These are phyloP conservation scores for Drosophila punjabiensis DNA, from an alignment of 1,140 invertebrate species.

Conservation along the genomic window DNA sequence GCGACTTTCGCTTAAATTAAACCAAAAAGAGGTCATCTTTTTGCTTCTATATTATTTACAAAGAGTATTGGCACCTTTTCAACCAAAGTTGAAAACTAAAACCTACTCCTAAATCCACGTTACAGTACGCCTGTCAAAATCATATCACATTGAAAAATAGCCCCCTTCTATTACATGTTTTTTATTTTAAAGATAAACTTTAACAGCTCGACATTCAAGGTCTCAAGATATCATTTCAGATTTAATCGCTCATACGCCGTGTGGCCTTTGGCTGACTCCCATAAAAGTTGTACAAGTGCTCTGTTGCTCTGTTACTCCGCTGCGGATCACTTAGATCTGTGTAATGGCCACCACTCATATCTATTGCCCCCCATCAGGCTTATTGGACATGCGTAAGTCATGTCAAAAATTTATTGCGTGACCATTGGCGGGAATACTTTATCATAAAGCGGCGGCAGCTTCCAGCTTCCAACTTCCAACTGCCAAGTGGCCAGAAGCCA, in stretches of 20 bases:
- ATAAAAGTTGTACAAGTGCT: conserved; percentile 19
- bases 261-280: conserved; percentile 19
- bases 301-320: background rate
- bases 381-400: conserved; percentile 66
- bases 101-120: background rate
- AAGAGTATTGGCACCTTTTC: background rate
- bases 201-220: background rate
- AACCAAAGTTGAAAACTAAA: background rate
- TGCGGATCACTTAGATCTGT: conserved; percentile 22
- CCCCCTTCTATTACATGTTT: background rate
- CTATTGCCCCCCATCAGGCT: conserved; percentile 29
- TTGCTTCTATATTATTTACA: too few relatives aligned
- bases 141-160: background rate
- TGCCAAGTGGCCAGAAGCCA: conserved; percentile 26
- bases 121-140: background rate
- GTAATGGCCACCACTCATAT: conserved; percentile 23
- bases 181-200: background rate
- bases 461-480: conserved; percentile 15
- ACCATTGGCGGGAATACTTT: conserved; percentile 54
- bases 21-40: background rate
- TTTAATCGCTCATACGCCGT: conserved; percentile 7
- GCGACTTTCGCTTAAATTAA: background rate
- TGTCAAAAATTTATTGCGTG: conserved; percentile 63
- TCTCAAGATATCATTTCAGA: background rate
- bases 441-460: conserved; percentile 46